Percentiles rank a stretch among this genome's conserved stretches.
Evolutionary conservation across 2,113 vertebrate species (phyloP).

Genomic region (Xiphophorus maculatus): DNA sequence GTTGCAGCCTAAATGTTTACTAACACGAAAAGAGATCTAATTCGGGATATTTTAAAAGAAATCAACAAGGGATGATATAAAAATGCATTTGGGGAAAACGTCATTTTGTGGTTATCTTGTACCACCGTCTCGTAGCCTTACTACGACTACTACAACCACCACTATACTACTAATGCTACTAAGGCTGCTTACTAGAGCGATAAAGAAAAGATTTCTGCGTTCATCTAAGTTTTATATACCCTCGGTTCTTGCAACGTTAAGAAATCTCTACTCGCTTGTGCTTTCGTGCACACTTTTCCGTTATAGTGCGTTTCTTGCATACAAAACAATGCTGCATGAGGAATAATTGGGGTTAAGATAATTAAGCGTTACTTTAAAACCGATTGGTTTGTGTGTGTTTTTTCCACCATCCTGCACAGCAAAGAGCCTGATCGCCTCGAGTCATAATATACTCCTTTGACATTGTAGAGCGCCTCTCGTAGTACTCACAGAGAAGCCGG

Average conservation of each 20-base stretch:
- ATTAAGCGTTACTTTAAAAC: conserved; percentile 47
- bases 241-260: background rate
- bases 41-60: background rate
- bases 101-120: conserved; percentile 36
- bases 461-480: conserved; percentile 71
- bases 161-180: conserved; percentile 63
- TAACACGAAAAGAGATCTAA: conserved; percentile 5
- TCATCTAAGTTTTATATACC: conserved; percentile 19
- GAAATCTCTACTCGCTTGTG: conserved; percentile 14
- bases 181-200: conserved; percentile 73
- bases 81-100: background rate
- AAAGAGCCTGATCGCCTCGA: conserved; percentile 55
- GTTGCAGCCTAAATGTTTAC: conserved; percentile 54
- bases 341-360: conserved; percentile 19
- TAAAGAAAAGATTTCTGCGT: conserved; percentile 14
- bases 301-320: conserved; percentile 34
- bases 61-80: background rate
- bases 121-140: conserved; percentile 55
- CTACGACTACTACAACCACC: conserved; percentile 71
- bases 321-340: conserved; percentile 24
- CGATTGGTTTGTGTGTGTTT: conserved; percentile 56
- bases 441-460: conserved; percentile 72
- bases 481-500: conserved; percentile 61
- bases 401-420: conserved; percentile 44
- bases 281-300: conserved; percentile 17